Percentiles rank a stretch among this genome's conserved stretches.
Evolutionary conservation across 2,888 invertebrate species (phyloP).

Genomic region (Apodemia hepburni): DNA sequence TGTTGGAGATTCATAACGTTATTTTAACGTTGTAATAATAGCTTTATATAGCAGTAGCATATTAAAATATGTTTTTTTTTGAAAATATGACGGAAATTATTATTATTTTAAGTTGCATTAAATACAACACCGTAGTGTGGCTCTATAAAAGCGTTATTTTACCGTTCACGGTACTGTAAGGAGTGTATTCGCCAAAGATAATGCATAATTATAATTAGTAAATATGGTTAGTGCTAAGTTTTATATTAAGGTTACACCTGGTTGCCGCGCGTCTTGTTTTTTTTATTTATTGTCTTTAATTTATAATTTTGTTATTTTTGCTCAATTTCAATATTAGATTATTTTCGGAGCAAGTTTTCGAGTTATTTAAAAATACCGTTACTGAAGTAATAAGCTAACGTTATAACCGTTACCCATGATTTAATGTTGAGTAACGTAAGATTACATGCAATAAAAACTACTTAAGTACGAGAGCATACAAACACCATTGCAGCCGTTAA

Average conservation of each 20-base stretch:
- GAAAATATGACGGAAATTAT: neutral
- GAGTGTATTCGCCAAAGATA: constrained; percentile 79
- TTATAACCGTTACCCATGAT: neutral
- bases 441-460: neutral
- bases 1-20: neutral
- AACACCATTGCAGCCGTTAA: neutral
- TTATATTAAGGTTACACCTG: constrained; percentile 27
- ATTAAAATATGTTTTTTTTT: neutral
- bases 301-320: constrained; percentile 19
- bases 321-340: constrained; percentile 12
- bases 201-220: constrained; percentile 69
- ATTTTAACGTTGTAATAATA: neutral
- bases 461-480: neutral
- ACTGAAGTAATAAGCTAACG: constrained; percentile 4
- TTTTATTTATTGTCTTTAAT: constrained; percentile 22
- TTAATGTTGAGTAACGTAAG: neutral
- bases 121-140: neutral
- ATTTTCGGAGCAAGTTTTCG: neutral
- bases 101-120: neutral
- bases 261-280: constrained; percentile 23
- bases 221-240: constrained; percentile 33
- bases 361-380: neutral
- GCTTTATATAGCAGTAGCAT: neutral
- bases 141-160: constrained; percentile 35
- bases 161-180: constrained; percentile 56